These are phyloP conservation scores for Hafferia zeledoni DNA, from an alignment of 2,797 vertebrate genomes.

Conservation along the genomic window DNA sequence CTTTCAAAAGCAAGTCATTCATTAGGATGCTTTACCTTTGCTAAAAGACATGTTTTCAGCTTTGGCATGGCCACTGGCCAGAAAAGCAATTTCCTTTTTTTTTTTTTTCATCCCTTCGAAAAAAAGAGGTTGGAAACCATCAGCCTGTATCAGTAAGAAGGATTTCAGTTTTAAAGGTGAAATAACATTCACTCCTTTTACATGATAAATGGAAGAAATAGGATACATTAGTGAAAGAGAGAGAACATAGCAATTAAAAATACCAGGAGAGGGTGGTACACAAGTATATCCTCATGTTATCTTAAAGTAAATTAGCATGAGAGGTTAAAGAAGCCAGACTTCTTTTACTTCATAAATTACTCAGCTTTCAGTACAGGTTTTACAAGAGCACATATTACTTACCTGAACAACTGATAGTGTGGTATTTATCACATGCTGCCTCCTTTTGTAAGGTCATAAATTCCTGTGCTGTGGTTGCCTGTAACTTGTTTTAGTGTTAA, in stretches of 20 bases:
- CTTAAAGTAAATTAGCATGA: slow-evolving; percentile 73
- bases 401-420: slow-evolving; percentile 35
- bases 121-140: slow-evolving; percentile 67
- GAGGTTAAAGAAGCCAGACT: slow-evolving; percentile 49
- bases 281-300: slow-evolving; percentile 61
- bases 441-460: slow-evolving; percentile 58
- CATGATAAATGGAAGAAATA: slow-evolving; percentile 79
- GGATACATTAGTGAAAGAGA: slow-evolving; percentile 76
- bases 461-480: slow-evolving; percentile 35
- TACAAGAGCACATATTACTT: slow-evolving; percentile 56
- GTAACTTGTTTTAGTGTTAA: slow-evolving; percentile 50
- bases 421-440: slow-evolving; percentile 54
- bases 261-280: slow-evolving; percentile 54
- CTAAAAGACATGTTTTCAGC: slow-evolving; percentile 74
- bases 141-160: slow-evolving; percentile 74
- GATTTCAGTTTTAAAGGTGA: slow-evolving; percentile 78
- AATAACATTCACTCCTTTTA: slow-evolving; percentile 76
- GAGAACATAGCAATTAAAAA: slow-evolving; percentile 72
- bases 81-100: slow-evolving; percentile 81
- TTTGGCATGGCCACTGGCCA: slow-evolving; percentile 76
- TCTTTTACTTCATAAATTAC: slow-evolving; percentile 61
- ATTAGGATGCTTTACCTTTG: slow-evolving; percentile 66
- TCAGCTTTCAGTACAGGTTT: slow-evolving; percentile 60
- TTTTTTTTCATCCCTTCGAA: slow-evolving; percentile 21
- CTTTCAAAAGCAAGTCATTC: slow-evolving; percentile 74